These are phyloP conservation scores for Macrobrachium nipponense DNA, from an alignment of 1,140 invertebrate genomes.

Conservation along the genomic window DNA sequence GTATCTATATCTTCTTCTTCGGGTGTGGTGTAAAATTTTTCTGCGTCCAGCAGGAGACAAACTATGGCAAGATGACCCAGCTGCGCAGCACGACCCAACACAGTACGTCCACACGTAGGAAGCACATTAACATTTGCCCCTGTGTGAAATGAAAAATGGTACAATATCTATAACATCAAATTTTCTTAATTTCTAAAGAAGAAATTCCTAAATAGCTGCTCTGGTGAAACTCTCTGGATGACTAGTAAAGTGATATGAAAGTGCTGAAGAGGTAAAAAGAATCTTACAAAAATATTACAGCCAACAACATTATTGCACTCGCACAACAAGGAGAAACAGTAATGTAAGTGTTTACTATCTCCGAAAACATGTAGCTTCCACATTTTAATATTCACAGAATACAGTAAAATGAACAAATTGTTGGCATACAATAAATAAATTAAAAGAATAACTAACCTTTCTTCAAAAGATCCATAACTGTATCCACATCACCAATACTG, in stretches of 20 bases:
- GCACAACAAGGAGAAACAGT: too few species aligned
- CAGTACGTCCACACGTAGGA: constrained; percentile 69
- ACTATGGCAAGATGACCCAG: constrained; percentile 69
- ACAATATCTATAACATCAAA: not conserved
- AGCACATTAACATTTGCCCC: constrained; percentile 71
- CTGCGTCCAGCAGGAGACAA: constrained; percentile 68
- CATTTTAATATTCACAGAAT: not conserved
- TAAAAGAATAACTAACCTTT: constrained; percentile 60
- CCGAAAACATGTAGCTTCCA: not conserved
- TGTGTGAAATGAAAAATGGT: constrained; percentile 63
- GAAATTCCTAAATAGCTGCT: not conserved
- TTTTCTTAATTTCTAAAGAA: not conserved
- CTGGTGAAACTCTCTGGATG: not conserved
- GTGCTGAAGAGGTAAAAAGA: too few species aligned
- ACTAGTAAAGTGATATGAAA: too few species aligned
- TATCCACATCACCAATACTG: constrained; percentile 63
- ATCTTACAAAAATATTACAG: too few species aligned
- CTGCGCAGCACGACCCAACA: constrained; percentile 70
- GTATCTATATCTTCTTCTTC: constrained; percentile 59
- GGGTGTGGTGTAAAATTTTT: constrained; percentile 63
- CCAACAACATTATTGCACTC: too few species aligned
- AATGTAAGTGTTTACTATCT: too few species aligned
- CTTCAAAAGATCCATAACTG: constrained; percentile 63
- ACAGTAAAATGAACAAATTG: not conserved
- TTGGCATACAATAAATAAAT: not conserved